Evolutionary conservation across 2,888 invertebrate species (phyloP).

Genomic region (Ormia ochracea): DNA sequence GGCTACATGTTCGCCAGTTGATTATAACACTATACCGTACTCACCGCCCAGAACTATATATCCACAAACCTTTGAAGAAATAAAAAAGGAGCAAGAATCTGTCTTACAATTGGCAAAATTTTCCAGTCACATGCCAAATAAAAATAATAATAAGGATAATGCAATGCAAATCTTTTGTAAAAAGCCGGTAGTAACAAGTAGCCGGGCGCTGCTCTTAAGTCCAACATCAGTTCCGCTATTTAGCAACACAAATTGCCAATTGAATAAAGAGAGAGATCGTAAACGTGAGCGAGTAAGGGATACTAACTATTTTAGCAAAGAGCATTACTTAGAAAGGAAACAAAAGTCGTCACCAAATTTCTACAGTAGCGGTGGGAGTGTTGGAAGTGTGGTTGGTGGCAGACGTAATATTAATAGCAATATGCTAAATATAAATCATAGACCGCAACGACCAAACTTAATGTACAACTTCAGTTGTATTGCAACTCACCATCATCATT

Average conservation of each 20-base stretch:
- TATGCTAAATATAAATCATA: conserved; percentile 44
- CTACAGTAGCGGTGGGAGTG: conserved; percentile 31
- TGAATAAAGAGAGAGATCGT: conserved; percentile 48
- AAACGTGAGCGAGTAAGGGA: conserved; percentile 50
- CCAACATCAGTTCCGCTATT: conserved; percentile 65
- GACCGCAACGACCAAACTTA: conserved; percentile 49
- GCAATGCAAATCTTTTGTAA: conserved; percentile 70
- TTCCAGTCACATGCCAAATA: conserved; percentile 23
- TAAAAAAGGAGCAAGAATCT: conserved; percentile 50
- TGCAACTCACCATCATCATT: conserved; percentile 63
- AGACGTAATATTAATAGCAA: conserved; percentile 39
- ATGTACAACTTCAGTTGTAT: conserved; percentile 30
- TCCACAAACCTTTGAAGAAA: conserved; percentile 67
- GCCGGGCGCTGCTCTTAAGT: conserved; percentile 68
- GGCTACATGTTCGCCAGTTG: conserved; percentile 63
- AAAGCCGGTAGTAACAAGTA: conserved; percentile 68
- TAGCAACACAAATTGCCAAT: conserved; percentile 9
- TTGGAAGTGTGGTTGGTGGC: conserved; percentile 28
- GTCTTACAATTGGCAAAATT: conserved; percentile 23
- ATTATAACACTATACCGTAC: conserved; percentile 14
- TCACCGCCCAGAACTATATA: conserved; percentile 64
- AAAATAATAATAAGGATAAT: conserved; percentile 59
- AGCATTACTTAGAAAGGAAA: conserved; percentile 51
- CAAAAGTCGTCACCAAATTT: conserved; percentile 42
- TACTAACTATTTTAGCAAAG: conserved; percentile 44